phyloP scores from a whole-genome alignment of 2,888 invertebrate genomes.

The Acronicta alni region DNA sequence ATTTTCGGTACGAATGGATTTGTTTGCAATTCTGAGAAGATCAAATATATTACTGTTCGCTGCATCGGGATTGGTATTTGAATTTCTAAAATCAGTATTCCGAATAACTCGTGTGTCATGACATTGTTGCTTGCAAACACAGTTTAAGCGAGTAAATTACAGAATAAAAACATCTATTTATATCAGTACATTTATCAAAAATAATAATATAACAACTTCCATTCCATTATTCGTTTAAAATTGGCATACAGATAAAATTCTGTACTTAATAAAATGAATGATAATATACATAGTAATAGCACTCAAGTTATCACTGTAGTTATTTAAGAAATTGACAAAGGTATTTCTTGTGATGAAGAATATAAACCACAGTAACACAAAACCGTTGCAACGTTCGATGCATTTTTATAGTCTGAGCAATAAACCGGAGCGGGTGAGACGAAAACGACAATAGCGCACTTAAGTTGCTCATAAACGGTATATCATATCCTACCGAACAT shows the following conservation, averaged over 20 bases:
- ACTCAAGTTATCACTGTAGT: conserved; percentile 18
- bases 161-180: neutral
- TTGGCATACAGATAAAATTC: no score
- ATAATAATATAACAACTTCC: no score
- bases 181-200: neutral
- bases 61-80: conserved; percentile 26
- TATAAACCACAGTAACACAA: conserved; percentile 67
- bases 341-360: conserved; percentile 55
- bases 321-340: conserved; percentile 39
- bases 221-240: no score
- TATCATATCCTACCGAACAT: conserved; percentile 79
- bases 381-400: conserved; percentile 80
- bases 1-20: conserved; percentile 40
- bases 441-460: conserved; percentile 82
- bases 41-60: conserved; percentile 14
- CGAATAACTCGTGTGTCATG: neutral
- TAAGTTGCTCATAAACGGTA: conserved; percentile 83
- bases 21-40: conserved; percentile 17
- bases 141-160: conserved; percentile 5
- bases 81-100: conserved; percentile 24
- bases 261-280: neutral
- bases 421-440: conserved; percentile 73
- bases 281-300: conserved; percentile 8
- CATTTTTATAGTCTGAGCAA: conserved; percentile 83
- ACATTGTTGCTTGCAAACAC: conserved; percentile 13